Percentiles rank a stretch among this genome's conserved stretches.
Conservation (phyloP, 2,888 invertebrate genomes). For the Eupithecia subumbrata region DNA sequence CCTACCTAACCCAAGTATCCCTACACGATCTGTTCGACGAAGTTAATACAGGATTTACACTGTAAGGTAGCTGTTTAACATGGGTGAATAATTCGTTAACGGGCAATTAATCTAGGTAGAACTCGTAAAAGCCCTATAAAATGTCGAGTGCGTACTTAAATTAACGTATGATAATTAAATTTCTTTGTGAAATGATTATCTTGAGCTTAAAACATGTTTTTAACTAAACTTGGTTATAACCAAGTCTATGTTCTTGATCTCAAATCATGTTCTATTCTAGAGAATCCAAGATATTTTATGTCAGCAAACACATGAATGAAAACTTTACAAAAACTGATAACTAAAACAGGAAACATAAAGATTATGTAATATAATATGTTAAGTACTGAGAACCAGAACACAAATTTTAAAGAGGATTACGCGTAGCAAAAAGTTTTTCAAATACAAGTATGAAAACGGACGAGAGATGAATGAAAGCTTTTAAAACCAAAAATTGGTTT, state of each 20-base stretch:
- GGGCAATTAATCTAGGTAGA: constrained; percentile 59
- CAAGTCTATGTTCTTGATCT: no score
- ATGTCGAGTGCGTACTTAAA: constrained; percentile 51
- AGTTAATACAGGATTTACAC: constrained; percentile 13
- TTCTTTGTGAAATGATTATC: constrained; percentile 39
- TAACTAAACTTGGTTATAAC: no score
- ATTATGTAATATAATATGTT: no score
- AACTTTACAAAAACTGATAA: neutral
- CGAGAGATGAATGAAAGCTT: neutral
- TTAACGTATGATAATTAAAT: constrained; percentile 54
- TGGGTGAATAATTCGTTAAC: constrained; percentile 57
- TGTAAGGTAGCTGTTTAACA: constrained; percentile 25
- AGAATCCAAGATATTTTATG: neutral
- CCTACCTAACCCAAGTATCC: neutral
- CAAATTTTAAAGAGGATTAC: no score
- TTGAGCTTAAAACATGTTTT: constrained; percentile 32
- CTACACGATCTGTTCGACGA: neutral
- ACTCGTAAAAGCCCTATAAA: constrained; percentile 55
- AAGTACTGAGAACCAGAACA: no score
- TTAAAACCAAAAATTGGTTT: no score
- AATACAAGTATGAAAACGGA: no score
- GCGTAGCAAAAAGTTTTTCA: neutral
- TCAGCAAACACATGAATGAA: neutral
- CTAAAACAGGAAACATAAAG: neutral
- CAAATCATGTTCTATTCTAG: no score